These are phyloP conservation scores for Passerina amoena DNA, from an alignment of 2,113 vertebrate species.

Conservation along the genomic window DNA sequence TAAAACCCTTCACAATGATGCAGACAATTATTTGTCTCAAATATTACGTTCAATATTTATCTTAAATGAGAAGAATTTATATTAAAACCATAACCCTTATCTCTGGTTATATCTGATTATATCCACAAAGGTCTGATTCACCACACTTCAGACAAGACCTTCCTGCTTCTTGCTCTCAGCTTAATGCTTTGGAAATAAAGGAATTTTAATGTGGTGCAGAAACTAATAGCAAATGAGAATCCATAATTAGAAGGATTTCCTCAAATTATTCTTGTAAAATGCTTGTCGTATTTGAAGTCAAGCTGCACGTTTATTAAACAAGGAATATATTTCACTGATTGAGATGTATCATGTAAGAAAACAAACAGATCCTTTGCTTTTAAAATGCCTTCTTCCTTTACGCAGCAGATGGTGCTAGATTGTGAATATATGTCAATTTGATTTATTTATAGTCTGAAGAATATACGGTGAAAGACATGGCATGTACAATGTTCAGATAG, in stretches of 20 bases:
- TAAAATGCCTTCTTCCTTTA: slow-evolving; percentile 26
- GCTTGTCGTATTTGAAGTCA: neutral
- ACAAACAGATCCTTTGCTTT: neutral
- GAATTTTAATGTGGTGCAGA: neutral
- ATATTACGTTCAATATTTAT: neutral
- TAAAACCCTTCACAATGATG: neutral
- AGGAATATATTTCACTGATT: neutral
- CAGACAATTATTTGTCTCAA: neutral
- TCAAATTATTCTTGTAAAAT: neutral
- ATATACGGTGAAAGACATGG: slow-evolving; percentile 19
- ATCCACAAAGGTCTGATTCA: neutral
- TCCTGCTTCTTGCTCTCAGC: neutral
- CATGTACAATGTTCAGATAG: slow-evolving; percentile 32
- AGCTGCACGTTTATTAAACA: neutral
- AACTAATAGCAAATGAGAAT: neutral
- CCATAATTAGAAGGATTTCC: neutral
- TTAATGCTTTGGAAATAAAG: neutral
- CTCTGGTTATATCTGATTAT: neutral
- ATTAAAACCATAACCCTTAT: neutral
- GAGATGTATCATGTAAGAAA: neutral
- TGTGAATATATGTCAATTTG: slow-evolving; percentile 66
- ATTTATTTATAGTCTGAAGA: slow-evolving; percentile 52
- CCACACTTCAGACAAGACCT: neutral
- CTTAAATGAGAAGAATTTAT: neutral
- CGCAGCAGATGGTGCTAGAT: slow-evolving; percentile 63